Evolutionary conservation across 2,797 vertebrate genomes (phyloP).

Genomic region (Gymnopithys bicolor): DNA sequence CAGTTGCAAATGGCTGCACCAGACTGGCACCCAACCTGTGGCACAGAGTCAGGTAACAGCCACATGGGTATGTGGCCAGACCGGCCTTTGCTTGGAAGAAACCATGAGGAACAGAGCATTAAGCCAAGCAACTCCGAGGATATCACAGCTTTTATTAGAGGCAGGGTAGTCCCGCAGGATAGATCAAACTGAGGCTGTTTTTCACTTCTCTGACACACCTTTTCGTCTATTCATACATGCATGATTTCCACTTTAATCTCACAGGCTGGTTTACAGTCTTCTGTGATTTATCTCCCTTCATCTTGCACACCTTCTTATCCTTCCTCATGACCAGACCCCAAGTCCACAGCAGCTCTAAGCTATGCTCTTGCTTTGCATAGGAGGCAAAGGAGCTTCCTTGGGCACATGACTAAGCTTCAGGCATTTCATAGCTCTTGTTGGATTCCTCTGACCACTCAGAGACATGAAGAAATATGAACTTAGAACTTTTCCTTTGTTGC

Average conservation of each 20-base stretch:
- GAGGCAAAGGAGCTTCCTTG: neutral
- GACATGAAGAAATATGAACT: neutral
- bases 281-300: neutral
- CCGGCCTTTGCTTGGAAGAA: neutral
- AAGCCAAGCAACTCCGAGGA: neutral
- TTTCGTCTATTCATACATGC: neutral
- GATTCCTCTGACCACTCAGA: neutral
- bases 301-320: neutral
- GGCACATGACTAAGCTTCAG: neutral
- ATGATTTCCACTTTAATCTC: neutral
- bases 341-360: neutral
- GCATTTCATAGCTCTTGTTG: neutral
- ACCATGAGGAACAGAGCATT: neutral
- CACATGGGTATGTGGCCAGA: neutral
- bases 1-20: neutral
- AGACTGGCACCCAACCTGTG: fast-evolving
- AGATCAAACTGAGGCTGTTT: neutral
- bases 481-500: neutral
- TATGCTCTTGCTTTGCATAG: neutral
- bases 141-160: neutral
- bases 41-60: neutral
- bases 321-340: neutral
- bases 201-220: neutral
- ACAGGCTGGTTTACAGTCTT: neutral
- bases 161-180: neutral